These are phyloP conservation scores for Peromyscus melanophrys DNA, from an alignment of 2,797 vertebrate species.

Conservation along the genomic window DNA sequence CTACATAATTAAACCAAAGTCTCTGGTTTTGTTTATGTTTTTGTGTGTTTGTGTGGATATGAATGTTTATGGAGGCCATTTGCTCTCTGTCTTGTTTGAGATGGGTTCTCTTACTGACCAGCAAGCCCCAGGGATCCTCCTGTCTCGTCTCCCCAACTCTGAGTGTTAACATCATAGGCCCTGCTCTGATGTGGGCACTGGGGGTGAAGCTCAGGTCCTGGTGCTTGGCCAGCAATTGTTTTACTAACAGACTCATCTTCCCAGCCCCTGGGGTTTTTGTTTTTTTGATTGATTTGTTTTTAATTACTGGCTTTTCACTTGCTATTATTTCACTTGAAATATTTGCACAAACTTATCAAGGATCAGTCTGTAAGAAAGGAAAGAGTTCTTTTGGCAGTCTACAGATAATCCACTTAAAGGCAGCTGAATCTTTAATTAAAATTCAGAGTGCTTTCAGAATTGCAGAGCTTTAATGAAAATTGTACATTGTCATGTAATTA, in stretches of 20 bases:
- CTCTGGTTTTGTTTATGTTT: neutral
- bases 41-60: neutral
- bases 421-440: constrained; percentile 50
- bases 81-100: neutral
- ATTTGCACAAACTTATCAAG: constrained; percentile 25
- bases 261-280: neutral
- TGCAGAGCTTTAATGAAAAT: constrained; percentile 58
- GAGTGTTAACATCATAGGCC: too few species aligned
- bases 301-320: constrained; percentile 47
- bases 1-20: constrained; percentile 20
- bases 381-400: constrained; percentile 34
- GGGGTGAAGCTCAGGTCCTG: neutral
- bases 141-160: neutral
- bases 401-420: constrained; percentile 28
- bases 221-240: neutral
- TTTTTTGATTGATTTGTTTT: neutral
- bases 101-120: neutral
- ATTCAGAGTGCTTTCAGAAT: constrained; percentile 43
- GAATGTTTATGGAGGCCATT: neutral
- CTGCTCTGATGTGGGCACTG: neutral
- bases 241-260: neutral
- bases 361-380: neutral
- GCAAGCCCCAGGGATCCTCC: neutral
- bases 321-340: constrained; percentile 23
- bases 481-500: constrained; percentile 51